These are phyloP conservation scores for Coenonympha arcania DNA, from an alignment of 2,888 invertebrate genomes.

Conservation along the genomic window DNA sequence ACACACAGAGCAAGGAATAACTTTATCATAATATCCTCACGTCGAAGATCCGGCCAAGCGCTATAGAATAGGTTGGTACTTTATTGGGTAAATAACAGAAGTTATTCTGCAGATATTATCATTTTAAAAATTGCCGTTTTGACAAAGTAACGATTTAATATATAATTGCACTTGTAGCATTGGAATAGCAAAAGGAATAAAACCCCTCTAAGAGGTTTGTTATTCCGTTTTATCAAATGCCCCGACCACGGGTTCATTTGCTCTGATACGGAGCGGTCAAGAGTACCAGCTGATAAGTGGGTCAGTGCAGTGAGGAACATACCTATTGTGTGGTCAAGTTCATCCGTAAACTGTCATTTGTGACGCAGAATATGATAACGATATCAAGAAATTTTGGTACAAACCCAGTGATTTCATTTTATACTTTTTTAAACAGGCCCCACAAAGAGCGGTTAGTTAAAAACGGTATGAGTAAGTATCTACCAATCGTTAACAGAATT, in stretches of 20 bases:
- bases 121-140: too few relatives aligned
- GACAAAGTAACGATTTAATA: not conserved
- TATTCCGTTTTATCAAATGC: constrained; percentile 54
- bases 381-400: constrained; percentile 8
- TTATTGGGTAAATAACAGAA: too few relatives aligned
- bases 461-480: too few relatives aligned
- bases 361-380: constrained; percentile 18
- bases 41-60: too few relatives aligned
- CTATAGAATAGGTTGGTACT: too few relatives aligned
- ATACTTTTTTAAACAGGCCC: too few relatives aligned
- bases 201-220: constrained; percentile 62
- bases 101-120: too few relatives aligned
- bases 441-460: too few relatives aligned
- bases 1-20: too few relatives aligned
- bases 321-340: constrained; percentile 63
- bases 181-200: not conserved
- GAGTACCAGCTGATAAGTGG: constrained; percentile 55
- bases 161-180: not conserved
- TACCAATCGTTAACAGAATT: too few relatives aligned
- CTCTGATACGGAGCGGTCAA: constrained; percentile 56
- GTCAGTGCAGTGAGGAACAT: constrained; percentile 58
- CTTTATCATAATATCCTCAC: too few relatives aligned
- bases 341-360: constrained; percentile 33
- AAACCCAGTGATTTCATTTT: too few relatives aligned
- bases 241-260: constrained; percentile 47